Conservation (phyloP, 2,797 vertebrate species). For the Scomberomorus guttatus region DNA sequence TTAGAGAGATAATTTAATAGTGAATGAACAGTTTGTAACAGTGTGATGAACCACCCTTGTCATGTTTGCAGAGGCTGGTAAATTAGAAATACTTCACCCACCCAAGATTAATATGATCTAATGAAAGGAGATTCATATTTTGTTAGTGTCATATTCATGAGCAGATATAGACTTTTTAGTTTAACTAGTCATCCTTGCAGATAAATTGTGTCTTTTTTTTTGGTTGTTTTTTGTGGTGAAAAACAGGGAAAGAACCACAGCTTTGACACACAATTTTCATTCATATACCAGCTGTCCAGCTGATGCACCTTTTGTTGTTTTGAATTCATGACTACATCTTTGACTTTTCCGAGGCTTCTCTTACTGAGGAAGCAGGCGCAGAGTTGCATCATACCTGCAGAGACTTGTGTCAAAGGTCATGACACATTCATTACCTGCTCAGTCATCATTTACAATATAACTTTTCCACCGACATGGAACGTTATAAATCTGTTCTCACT, state of each 20-base stretch:
- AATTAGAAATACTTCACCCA: background rate
- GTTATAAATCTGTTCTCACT: conserved; percentile 5
- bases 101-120: background rate
- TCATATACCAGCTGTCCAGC: background rate
- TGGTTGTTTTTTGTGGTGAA: too few relatives aligned
- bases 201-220: too few relatives aligned
- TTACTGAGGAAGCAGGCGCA: background rate
- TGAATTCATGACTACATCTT: background rate
- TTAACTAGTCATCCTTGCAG: background rate
- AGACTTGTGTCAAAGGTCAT: conserved; percentile 8
- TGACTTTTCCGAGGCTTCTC: background rate
- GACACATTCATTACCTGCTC: background rate
- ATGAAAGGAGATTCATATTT: background rate
- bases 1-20: background rate
- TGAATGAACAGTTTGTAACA: background rate
- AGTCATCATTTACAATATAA: background rate
- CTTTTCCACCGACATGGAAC: background rate
- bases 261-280: too few relatives aligned
- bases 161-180: too few relatives aligned
- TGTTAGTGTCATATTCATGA: background rate
- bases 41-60: background rate
- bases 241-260: background rate
- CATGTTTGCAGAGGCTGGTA: background rate
- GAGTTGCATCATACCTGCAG: background rate
- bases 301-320: background rate